Evolutionary conservation across 2,113 vertebrate species (phyloP).

Genomic region (Neogale vison): DNA sequence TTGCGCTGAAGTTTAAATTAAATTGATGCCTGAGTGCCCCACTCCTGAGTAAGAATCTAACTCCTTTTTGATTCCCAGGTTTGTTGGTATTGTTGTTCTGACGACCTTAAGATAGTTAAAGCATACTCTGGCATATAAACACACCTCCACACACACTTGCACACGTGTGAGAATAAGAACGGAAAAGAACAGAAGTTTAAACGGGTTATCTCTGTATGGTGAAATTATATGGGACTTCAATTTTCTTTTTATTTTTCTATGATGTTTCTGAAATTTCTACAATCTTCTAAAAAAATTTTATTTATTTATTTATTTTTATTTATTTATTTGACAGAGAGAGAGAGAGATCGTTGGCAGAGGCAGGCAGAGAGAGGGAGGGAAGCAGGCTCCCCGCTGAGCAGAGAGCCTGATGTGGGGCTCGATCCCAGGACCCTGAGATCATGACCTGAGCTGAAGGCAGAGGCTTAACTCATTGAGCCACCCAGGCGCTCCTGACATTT

Average conservation of each 20-base stretch:
- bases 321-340: too few species aligned
- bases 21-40: conserved; percentile 10
- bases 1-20: conserved; percentile 64
- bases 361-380: too few species aligned
- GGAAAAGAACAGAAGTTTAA: conserved; percentile 24
- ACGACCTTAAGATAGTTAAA: conserved; percentile 4
- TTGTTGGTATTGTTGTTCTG: neutral
- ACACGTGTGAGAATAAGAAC: neutral
- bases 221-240: neutral
- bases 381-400: too few species aligned
- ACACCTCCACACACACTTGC: neutral
- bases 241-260: conserved; percentile 33
- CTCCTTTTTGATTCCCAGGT: conserved; percentile 12
- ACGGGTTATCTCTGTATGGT: neutral
- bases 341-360: too few species aligned
- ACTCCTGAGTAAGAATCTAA: conserved; percentile 19
- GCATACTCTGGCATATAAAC: neutral
- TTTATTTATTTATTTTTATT: too few species aligned
- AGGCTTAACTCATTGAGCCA: too few species aligned
- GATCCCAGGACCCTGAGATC: too few species aligned
- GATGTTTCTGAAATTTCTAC: conserved; percentile 19
- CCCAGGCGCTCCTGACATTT: neutral
- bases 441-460: too few species aligned
- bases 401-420: too few species aligned
- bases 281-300: neutral